A percentile compares a stretch with the other conserved stretches of the same genome.
phyloP scores from a whole-genome alignment of 1,140 invertebrate genomes.

The Sycophila sp. region DNA sequence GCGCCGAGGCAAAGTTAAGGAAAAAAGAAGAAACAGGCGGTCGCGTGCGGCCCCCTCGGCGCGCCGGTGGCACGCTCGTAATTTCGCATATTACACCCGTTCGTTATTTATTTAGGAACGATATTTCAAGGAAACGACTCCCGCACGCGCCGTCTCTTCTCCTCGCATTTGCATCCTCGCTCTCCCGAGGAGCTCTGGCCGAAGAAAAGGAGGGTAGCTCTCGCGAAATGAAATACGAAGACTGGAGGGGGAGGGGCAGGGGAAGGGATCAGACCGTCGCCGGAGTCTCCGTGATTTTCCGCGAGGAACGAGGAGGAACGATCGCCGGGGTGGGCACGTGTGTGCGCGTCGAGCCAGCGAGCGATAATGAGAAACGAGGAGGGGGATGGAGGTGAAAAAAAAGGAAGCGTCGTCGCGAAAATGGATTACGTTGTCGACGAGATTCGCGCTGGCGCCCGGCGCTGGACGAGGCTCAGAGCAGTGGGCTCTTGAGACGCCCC shows the following conservation, averaged over 20 bases:
- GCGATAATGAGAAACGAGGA: conserved; percentile 19
- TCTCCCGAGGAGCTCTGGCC: background rate
- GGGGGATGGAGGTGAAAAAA: background rate
- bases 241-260: background rate
- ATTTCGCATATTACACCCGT: conserved; percentile 60
- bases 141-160: conserved; percentile 50
- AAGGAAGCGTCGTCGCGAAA: background rate
- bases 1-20: conserved; percentile 26
- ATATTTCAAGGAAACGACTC: conserved; percentile 57
- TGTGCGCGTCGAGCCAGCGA: background rate
- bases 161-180: conserved; percentile 54
- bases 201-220: conserved; percentile 1
- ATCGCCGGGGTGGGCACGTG: too few species aligned
- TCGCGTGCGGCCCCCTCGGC: background rate
- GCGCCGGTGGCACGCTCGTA: conserved; percentile 42
- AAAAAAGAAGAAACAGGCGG: background rate
- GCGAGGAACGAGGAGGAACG: conserved; percentile 16
- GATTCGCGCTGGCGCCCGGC: too few species aligned
- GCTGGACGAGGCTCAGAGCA: too few species aligned
- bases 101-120: conserved; percentile 61
- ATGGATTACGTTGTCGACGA: too few species aligned
- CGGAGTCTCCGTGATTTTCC: conserved; percentile 30
- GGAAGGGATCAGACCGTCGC: too few species aligned
- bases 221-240: conserved; percentile 41
- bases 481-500: too few species aligned